Percentiles rank a stretch among this genome's conserved stretches.
Evolutionary conservation across 1,140 invertebrate species (phyloP).

Genomic region (Berghia stephanieae): DNA sequence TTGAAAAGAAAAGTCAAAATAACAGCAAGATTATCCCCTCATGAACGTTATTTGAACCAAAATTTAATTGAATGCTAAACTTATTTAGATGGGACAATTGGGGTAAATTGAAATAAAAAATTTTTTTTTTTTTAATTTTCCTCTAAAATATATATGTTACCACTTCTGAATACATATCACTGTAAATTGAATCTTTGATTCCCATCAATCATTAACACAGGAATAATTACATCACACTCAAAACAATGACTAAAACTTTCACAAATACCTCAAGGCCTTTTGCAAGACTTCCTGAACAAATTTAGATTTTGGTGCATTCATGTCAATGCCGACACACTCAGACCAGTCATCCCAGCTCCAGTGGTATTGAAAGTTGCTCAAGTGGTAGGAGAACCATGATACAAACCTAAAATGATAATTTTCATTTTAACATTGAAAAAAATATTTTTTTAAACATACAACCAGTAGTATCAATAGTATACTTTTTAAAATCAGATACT

Average conservation of each 20-base stretch:
- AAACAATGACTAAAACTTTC: not conserved
- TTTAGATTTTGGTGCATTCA: conserved; percentile 92
- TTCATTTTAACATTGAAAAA: not conserved
- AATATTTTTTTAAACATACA: not conserved
- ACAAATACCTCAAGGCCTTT: conserved; percentile 83
- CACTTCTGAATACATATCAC: too few relatives aligned
- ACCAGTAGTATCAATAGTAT: not conserved
- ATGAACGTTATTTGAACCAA: too few relatives aligned
- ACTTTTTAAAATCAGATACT: not conserved
- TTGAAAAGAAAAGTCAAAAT: too few relatives aligned
- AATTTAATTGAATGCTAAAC: too few relatives aligned
- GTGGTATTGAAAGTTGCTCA: conserved; percentile 98
- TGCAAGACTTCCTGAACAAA: conserved; percentile 93
- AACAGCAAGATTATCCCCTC: too few relatives aligned
- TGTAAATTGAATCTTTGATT: too few relatives aligned
- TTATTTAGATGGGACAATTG: too few relatives aligned
- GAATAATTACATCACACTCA: not conserved
- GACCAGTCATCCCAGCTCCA: conserved; percentile 90
- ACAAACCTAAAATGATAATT: conserved; percentile 76
- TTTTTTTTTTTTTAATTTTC: too few relatives aligned
- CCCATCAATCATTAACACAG: not conserved
- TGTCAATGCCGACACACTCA: conserved; percentile 71
- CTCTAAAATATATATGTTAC: too few relatives aligned
- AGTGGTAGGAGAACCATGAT: conserved; percentile 97
- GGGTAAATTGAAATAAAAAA: too few relatives aligned